Evolutionary conservation across 2,888 invertebrate genomes (phyloP).

Genomic region (Morinoia aosen): DNA sequence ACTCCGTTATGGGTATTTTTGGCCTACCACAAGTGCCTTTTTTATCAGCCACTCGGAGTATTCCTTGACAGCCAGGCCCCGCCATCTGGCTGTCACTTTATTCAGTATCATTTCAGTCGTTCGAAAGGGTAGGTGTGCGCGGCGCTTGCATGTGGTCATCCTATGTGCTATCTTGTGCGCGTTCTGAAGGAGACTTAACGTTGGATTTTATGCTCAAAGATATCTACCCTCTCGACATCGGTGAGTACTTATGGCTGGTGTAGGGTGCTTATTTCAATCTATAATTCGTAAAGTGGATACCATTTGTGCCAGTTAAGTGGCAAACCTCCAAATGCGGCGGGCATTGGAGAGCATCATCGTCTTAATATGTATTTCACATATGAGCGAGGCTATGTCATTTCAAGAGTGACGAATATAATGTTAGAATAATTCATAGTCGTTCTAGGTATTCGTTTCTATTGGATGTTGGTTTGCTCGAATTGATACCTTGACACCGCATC

Average conservation of each 20-base stretch:
- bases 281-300: conserved; percentile 9
- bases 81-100: not conserved
- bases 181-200: not conserved
- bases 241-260: not conserved
- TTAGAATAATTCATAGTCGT: not conserved
- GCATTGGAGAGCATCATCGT: not conserved
- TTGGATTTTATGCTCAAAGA: not conserved
- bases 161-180: conserved; percentile 33
- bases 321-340: conserved; percentile 35
- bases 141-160: not conserved
- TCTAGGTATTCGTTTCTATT: not conserved
- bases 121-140: not conserved
- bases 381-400: not conserved
- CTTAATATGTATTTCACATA: not conserved
- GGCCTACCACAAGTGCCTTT: not conserved
- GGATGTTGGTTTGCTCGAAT: not conserved
- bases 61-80: not conserved
- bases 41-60: conserved; percentile 29
- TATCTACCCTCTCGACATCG: not conserved
- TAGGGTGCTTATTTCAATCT: not conserved
- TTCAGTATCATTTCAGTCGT: not conserved
- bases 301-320: conserved; percentile 42
- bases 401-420: not conserved
- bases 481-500: not conserved
- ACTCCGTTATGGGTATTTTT: not conserved